A percentile compares a stretch with the other conserved stretches of the same genome.
These are phyloP conservation scores for Aulostomus chinensis DNA, from an alignment of 2,797 vertebrate genomes.

Conservation along the genomic window DNA sequence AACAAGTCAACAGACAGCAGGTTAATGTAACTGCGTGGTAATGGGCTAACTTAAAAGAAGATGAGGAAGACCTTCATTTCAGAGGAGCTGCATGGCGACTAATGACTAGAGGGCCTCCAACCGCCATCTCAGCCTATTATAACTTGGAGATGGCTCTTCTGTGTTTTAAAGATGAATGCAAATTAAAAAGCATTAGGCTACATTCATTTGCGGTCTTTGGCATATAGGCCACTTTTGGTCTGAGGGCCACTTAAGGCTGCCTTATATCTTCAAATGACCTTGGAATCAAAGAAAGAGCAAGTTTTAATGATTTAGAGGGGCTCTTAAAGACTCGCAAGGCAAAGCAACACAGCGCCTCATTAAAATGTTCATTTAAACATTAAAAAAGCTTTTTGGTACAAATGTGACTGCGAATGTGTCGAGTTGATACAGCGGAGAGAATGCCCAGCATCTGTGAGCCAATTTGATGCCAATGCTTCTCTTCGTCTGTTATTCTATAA, in stretches of 20 bases:
- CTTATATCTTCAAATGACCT: constrained; percentile 80
- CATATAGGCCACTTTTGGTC: constrained; percentile 79
- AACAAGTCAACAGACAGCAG: constrained; percentile 59
- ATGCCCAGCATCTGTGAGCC: constrained; percentile 53
- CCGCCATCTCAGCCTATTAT: constrained; percentile 76
- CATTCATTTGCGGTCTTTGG: constrained; percentile 77
- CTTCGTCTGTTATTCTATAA: constrained; percentile 57
- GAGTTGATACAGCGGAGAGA: constrained; percentile 64
- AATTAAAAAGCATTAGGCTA: constrained; percentile 81
- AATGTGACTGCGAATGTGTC: constrained; percentile 71
- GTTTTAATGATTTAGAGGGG: constrained; percentile 81
- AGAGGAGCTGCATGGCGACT: constrained; percentile 63
- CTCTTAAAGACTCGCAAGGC: constrained; percentile 73
- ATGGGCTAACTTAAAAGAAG: constrained; percentile 73
- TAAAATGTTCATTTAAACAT: constrained; percentile 80
- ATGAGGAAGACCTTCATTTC: constrained; percentile 73
- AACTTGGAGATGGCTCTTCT: constrained; percentile 71
- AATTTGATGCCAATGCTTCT: constrained; percentile 66
- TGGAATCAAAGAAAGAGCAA: constrained; percentile 80
- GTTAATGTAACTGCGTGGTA: constrained; percentile 71
- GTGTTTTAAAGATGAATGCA: constrained; percentile 78
- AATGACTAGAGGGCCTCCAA: constrained; percentile 77
- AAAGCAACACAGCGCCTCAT: constrained; percentile 74
- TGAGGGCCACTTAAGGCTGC: constrained; percentile 77
- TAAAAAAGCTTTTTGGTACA: constrained; percentile 79